Conservation (phyloP, 1,140 invertebrate genomes). For the Eueides isabella region DNA sequence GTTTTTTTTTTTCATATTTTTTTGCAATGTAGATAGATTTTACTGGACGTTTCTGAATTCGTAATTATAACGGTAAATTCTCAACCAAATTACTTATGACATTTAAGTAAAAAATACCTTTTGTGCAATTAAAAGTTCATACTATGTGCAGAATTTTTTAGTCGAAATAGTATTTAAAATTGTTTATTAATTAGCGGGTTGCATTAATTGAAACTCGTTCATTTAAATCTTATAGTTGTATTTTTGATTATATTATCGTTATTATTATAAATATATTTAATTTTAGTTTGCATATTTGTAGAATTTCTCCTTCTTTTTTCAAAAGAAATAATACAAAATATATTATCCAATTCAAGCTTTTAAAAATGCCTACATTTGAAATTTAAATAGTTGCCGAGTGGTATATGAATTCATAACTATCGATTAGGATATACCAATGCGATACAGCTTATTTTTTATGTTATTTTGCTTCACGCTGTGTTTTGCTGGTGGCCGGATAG, state of each 20-base stretch:
- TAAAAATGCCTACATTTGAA: too few species aligned
- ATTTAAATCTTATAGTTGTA: not conserved
- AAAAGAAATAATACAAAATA: too few species aligned
- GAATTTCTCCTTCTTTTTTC: not conserved
- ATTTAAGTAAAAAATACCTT: not conserved
- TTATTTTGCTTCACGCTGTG: too few species aligned
- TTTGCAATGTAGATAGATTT: not conserved
- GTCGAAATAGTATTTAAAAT: not conserved
- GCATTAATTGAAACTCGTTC: not conserved
- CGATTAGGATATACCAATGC: too few species aligned
- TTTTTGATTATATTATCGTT: not conserved
- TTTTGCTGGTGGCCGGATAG: too few species aligned
- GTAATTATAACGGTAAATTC: not conserved
- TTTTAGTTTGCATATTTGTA: not conserved
- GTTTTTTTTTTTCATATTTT: not conserved
- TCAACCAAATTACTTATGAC: not conserved
- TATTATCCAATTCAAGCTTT: too few species aligned
- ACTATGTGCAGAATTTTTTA: conserved; percentile 7
- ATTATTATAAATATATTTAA: not conserved
- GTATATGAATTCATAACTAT: too few species aligned
- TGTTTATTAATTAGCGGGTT: conserved; percentile 6
- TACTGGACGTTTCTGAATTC: not conserved
- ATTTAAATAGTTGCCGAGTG: too few species aligned
- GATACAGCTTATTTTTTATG: too few species aligned
- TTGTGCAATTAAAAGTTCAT: not conserved